Evolutionary conservation across 1,140 invertebrate genomes (phyloP), one percentile per base, ranked within the genome.

Genomic region (Drosophila kurseongensis): DNA sequence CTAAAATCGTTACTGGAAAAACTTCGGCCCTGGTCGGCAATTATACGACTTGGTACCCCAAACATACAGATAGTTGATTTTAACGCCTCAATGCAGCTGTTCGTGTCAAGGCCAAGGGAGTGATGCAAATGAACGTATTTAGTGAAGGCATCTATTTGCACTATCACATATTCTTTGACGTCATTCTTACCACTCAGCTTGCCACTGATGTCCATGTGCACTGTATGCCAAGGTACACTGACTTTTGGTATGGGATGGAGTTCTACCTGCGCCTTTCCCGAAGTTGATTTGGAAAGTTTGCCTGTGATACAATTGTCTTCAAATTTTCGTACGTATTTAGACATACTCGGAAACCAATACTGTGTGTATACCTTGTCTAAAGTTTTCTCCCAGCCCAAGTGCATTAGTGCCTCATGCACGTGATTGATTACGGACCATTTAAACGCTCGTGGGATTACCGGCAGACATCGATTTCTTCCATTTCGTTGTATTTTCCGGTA

Each of bases 321-420:
- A 32, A 32, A 32, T 32, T 32, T 32, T 32, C 7, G 7, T 32
- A 32, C 29, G 29, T 32, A 32, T 32, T 32, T 32, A 8, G 7
- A 32, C 29, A 32, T 41, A 41, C 7, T 41, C 13, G 40, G 13
- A 13, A 12, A 45, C 48, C 27, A 23, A 23, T 23, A 23, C 23
- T 23, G 23, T 23, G 23, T 23, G 23, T 23, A 23, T 23, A 23
- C 23, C 27, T 55, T 59, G 41, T 66, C 40, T 54, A 55, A 51
- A 5, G 55, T 66, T 42, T 38, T 72, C 48, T 55, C 41, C 48
- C 55, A 66, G 8, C 48, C 62, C 51, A 66, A 32, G n/a, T 66
- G 42, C 50, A 72, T 48, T 51, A 51, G 23, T 23, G 48, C 48
- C 48, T 66, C 12, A 66, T 60, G 56, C 10, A n/a, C n/a, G n/a